Evolutionary conservation across 2,797 vertebrate species (phyloP).

Genomic region (Squalus acanthias): DNA sequence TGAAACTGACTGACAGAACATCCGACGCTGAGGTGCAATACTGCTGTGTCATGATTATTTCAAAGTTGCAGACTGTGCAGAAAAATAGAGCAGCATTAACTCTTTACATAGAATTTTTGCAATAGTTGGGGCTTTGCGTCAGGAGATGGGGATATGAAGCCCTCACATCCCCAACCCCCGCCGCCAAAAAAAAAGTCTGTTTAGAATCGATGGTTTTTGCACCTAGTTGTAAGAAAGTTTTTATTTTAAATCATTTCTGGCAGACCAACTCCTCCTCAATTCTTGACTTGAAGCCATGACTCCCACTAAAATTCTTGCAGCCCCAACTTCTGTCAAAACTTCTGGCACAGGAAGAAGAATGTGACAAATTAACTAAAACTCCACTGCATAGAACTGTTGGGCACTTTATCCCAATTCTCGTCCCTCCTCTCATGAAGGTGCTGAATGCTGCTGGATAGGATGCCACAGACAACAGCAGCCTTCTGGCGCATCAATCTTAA

Average conservation of each 20-base stretch:
- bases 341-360: background rate
- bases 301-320: background rate
- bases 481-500: background rate
- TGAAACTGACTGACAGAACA: background rate
- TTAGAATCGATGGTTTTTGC: background rate
- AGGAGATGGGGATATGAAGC: background rate
- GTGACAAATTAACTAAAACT: background rate
- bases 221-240: background rate
- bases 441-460: background rate
- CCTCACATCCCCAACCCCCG: background rate
- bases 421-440: background rate
- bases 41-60: background rate
- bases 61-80: background rate
- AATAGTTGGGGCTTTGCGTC: background rate
- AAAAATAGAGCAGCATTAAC: background rate
- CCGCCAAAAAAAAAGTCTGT: background rate
- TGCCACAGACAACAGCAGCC: background rate
- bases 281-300: background rate
- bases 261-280: background rate
- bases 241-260: background rate
- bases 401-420: background rate
- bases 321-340: background rate
- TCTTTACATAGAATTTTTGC: background rate
- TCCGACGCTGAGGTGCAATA: background rate
- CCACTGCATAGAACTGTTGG: background rate